Evolutionary conservation across 1,140 invertebrate species (phyloP).

Genomic region (Leptopilina boulardi): DNA sequence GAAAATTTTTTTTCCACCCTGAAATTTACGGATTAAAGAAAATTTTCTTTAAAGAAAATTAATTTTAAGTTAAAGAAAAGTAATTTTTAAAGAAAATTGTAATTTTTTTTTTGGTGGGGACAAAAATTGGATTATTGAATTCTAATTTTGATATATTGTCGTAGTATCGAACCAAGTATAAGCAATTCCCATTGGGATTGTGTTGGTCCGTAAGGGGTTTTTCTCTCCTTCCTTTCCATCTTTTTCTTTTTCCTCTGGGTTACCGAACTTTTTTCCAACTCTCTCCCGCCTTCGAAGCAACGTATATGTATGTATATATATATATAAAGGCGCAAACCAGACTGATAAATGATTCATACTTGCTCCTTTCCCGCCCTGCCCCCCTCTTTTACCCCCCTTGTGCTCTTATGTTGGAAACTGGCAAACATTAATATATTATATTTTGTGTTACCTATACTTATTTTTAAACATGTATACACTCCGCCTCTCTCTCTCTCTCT

Average conservation of each 20-base stretch:
- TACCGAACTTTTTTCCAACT: slow-evolving; percentile 24
- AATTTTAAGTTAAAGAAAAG: no score
- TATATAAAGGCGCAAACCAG: slow-evolving; percentile 59
- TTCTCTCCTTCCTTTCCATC: slow-evolving; percentile 8
- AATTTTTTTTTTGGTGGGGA: no score
- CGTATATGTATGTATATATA: background rate
- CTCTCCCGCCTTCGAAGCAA: slow-evolving; percentile 4
- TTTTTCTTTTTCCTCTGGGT: slow-evolving; percentile 20
- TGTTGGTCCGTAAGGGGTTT: slow-evolving; percentile 9
- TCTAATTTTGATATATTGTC: slow-evolving; percentile 8
- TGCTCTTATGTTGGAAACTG: slow-evolving; percentile 63
- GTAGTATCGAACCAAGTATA: background rate
- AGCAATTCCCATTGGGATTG: slow-evolving; percentile 2
- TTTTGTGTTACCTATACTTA: slow-evolving; percentile 57
- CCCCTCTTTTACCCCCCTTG: slow-evolving; percentile 36
- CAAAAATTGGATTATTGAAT: background rate
- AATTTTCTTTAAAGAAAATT: no score
- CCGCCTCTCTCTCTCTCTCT: background rate
- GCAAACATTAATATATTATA: slow-evolving; percentile 67
- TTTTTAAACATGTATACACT: slow-evolving; percentile 11
- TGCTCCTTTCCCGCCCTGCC: slow-evolving; percentile 56
- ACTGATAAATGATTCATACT: slow-evolving; percentile 71
- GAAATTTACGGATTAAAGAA: no score
- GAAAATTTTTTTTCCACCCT: no score
- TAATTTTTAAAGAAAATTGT: no score